phyloP scores from a whole-genome alignment of 2,113 vertebrate species.

The Crotalus helleri region DNA sequence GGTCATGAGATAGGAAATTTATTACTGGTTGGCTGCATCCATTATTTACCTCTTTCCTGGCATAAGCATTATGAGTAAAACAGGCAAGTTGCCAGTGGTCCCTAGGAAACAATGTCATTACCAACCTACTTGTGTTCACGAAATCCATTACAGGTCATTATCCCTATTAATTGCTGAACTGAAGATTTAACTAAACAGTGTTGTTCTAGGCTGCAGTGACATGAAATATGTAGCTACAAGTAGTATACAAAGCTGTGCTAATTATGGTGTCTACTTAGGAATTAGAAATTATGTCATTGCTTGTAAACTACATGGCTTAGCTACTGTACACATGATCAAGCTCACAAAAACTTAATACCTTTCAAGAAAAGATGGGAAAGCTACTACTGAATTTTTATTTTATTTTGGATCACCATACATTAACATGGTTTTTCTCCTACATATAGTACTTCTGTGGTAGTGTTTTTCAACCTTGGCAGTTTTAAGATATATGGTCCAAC shows the following conservation, averaged over 20 bases:
- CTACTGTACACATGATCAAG: background rate
- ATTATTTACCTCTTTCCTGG: slow-evolving; percentile 43
- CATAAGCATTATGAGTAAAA: slow-evolving; percentile 28
- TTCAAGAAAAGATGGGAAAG: background rate
- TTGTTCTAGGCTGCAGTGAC: slow-evolving; percentile 45
- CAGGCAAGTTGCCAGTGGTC: slow-evolving; percentile 26
- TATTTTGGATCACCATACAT: background rate
- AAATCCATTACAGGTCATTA: slow-evolving; percentile 43
- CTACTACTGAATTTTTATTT: background rate
- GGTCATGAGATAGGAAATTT: background rate
- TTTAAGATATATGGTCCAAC: background rate
- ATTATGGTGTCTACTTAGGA: background rate
- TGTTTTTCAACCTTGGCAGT: background rate
- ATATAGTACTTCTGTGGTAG: background rate
- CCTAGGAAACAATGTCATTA: slow-evolving; percentile 44
- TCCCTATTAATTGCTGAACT: slow-evolving; percentile 45
- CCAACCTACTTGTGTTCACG: slow-evolving; percentile 32
- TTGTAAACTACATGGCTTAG: background rate
- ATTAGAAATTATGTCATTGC: background rate
- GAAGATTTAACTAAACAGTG: slow-evolving; percentile 52
- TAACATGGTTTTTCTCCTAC: background rate
- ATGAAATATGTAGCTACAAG: slow-evolving; percentile 25
- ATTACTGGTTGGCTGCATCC: slow-evolving; percentile 7
- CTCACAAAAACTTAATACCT: background rate
- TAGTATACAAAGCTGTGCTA: background rate